Percentiles rank a stretch among this genome's conserved stretches.
phyloP scores from a whole-genome alignment of 1,140 invertebrate genomes.

The Tyrophagus putrescentiae region DNA sequence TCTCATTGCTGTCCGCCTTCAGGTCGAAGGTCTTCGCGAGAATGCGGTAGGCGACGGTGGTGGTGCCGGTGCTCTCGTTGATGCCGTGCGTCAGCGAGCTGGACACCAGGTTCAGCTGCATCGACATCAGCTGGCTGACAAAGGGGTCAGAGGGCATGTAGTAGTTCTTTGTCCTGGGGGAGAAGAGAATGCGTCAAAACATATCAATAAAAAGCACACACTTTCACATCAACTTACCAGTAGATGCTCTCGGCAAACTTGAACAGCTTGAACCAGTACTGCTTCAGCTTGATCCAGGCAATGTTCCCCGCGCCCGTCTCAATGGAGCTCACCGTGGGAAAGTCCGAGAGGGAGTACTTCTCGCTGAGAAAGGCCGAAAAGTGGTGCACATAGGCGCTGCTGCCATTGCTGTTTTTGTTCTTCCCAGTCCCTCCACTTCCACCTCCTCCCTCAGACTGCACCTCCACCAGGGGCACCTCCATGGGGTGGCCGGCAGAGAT shows the following conservation, averaged over 20 bases:
- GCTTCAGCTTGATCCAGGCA: slow-evolving; percentile 14
- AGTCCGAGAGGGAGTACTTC: neutral
- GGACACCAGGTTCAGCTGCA: slow-evolving; percentile 9
- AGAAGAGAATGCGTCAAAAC: neutral
- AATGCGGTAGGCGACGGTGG: neutral
- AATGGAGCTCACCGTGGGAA: neutral
- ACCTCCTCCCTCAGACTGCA: no score
- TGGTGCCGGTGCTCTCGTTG: neutral
- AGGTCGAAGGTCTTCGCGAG: slow-evolving; percentile 1
- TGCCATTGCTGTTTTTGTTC: neutral
- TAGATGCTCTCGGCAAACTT: slow-evolving; percentile 19
- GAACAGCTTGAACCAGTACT: slow-evolving; percentile 9
- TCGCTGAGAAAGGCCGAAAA: slow-evolving; percentile 9
- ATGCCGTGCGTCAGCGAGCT: neutral
- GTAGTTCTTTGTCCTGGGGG: neutral
- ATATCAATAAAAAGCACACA: neutral
- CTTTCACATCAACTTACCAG: neutral
- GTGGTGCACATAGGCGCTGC: neutral
- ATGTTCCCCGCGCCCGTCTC: slow-evolving; percentile 12
- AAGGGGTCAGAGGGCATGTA: neutral
- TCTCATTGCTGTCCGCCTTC: neutral
- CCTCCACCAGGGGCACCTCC: slow-evolving; percentile 9
- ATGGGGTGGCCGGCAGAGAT: neutral
- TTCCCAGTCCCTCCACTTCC: no score
- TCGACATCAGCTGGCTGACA: neutral